These are phyloP conservation scores for Lonchura striata DNA, from an alignment of 2,113 vertebrate species.

Conservation along the genomic window DNA sequence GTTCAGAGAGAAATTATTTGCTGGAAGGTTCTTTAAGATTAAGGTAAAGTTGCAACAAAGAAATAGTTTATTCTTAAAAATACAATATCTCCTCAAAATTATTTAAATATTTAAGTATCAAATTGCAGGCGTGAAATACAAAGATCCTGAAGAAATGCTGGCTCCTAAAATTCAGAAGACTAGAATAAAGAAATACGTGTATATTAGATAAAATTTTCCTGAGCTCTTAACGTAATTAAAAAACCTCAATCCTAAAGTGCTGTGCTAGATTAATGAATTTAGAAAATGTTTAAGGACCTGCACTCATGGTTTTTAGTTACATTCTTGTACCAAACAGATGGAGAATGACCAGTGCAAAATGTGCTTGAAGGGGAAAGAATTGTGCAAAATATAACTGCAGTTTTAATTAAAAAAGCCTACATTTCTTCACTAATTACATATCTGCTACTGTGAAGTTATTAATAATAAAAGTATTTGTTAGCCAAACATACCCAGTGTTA, in stretches of 20 bases:
- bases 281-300: background rate
- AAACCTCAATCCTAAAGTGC: background rate
- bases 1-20: background rate
- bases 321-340: background rate
- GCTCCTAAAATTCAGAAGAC: background rate
- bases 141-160: background rate
- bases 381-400: background rate
- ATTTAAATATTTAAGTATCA: background rate
- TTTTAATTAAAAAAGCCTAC: background rate
- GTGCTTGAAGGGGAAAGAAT: background rate
- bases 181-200: background rate
- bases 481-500: background rate
- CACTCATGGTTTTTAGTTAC: background rate
- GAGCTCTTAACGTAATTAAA: background rate
- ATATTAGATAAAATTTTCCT: background rate
- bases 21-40: background rate
- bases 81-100: background rate
- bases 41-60: background rate
- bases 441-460: background rate
- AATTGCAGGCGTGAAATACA: background rate
- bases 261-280: background rate
- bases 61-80: background rate
- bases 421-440: constrained; percentile 12
- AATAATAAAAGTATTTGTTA: constrained; percentile 11
- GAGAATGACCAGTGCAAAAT: background rate